These are phyloP conservation scores for Eristalinus sepulchralis DNA, from an alignment of 2,888 invertebrate species.

Conservation along the genomic window DNA sequence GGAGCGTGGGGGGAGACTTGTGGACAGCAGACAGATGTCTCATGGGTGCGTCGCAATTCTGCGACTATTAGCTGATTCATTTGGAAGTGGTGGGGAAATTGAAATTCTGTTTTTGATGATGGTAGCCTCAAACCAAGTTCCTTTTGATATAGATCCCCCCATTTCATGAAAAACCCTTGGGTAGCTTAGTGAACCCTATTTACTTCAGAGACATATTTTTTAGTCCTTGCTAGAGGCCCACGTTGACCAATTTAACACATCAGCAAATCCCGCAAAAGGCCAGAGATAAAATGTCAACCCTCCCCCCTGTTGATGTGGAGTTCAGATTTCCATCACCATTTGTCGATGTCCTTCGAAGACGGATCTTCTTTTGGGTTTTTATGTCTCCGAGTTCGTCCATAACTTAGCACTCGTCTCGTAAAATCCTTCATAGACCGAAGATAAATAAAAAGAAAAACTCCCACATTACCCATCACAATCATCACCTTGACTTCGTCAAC, in stretches of 20 bases:
- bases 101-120: no score
- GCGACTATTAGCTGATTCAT: no score
- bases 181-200: no score
- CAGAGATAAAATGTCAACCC: background rate
- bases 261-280: background rate
- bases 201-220: no score
- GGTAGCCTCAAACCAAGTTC: no score
- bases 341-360: background rate
- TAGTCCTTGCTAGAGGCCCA: background rate
- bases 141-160: no score
- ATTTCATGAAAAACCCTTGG: no score
- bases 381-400: background rate
- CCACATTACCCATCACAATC: background rate
- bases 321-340: background rate
- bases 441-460: background rate
- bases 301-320: background rate
- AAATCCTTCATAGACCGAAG: background rate
- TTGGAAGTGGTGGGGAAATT: no score
- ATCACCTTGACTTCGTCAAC: background rate
- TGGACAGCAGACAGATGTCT: no score
- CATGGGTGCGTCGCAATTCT: no score
- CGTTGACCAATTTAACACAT: background rate
- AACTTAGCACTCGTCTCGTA: background rate
- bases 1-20: no score
- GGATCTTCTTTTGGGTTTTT: background rate